These are phyloP conservation scores for Zonotrichia leucophrys DNA, from an alignment of 2,113 vertebrate species.

Conservation along the genomic window DNA sequence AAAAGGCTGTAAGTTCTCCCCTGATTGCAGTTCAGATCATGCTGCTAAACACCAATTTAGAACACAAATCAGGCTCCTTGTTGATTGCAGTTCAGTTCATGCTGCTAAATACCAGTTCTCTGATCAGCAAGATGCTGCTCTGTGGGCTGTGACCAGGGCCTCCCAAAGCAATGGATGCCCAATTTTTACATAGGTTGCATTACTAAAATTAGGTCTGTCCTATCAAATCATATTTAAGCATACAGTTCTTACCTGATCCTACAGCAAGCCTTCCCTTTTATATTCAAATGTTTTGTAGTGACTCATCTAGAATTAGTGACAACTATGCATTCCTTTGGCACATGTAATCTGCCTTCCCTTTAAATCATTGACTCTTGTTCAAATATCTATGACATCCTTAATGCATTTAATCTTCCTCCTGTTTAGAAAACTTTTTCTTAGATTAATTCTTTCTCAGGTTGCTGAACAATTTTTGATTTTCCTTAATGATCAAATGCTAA, in stretches of 20 bases:
- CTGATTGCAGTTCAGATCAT: constrained; percentile 44
- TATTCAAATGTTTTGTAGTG: background rate
- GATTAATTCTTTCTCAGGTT: background rate
- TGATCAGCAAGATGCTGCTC: background rate
- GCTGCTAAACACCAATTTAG: constrained; percentile 57
- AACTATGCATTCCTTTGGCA: background rate
- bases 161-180: background rate
- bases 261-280: background rate
- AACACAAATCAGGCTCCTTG: constrained; percentile 58
- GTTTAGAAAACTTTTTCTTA: background rate
- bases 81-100: constrained; percentile 48
- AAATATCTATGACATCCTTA: background rate
- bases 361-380: background rate
- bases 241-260: background rate
- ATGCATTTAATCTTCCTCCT: background rate
- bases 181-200: background rate
- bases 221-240: background rate
- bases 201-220: background rate
- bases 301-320: background rate
- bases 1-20: constrained; percentile 36
- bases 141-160: background rate
- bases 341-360: background rate
- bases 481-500: background rate
- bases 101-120: constrained; percentile 36
- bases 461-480: background rate